Percentiles rank a stretch among this genome's conserved stretches.
phyloP scores from a whole-genome alignment of 2,888 invertebrate species.

The Pseudolycoriella hygida region DNA sequence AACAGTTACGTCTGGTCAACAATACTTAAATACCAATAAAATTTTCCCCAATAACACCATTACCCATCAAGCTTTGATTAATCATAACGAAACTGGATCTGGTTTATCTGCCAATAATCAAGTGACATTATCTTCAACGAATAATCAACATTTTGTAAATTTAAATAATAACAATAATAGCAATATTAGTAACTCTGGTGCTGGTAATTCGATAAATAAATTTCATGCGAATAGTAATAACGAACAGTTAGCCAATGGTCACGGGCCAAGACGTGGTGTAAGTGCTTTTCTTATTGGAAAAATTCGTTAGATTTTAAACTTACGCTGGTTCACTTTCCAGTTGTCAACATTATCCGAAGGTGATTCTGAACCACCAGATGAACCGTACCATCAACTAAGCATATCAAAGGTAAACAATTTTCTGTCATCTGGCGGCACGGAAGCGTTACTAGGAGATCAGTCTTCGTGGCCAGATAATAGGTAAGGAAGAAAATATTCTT shows the following conservation, averaged over 20 bases:
- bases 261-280: constrained; percentile 29
- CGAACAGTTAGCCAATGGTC: constrained; percentile 27
- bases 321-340: too few species aligned
- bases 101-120: neutral
- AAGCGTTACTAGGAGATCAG: constrained; percentile 28
- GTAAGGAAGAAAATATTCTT: constrained; percentile 12
- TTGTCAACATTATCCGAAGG: constrained; percentile 24
- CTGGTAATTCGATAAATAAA: constrained; percentile 1
- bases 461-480: constrained; percentile 23
- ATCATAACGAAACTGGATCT: neutral
- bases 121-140: neutral
- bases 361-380: constrained; percentile 13
- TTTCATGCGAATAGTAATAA: constrained; percentile 20
- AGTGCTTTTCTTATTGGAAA: constrained; percentile 10
- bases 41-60: neutral
- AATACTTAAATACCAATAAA: neutral
- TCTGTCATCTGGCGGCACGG: constrained; percentile 21
- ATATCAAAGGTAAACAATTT: constrained; percentile 23
- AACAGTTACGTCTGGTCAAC: neutral
- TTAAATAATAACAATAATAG: constrained; percentile 5
- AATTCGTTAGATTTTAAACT: too few species aligned
- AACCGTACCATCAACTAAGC: constrained; percentile 20
- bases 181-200: constrained; percentile 7
- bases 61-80: neutral
- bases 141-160: constrained; percentile 4